Percentiles rank a stretch among this genome's conserved stretches.
phyloP scores from a whole-genome alignment of 1,140 invertebrate species.

The Asbolus verrucosus region DNA sequence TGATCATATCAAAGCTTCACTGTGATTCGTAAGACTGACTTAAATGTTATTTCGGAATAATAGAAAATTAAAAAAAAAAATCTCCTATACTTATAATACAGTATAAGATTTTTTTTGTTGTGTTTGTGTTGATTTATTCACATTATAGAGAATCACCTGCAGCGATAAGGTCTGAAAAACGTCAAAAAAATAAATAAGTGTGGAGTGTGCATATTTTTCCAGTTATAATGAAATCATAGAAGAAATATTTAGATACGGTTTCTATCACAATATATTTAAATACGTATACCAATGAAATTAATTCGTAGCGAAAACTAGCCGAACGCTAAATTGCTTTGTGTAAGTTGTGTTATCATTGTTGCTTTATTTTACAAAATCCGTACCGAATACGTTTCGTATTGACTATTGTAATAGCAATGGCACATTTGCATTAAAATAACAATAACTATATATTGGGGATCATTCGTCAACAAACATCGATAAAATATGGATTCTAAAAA shows the following conservation, averaged over 20 bases:
- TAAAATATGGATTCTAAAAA: slow-evolving; percentile 60
- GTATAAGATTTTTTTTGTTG: slow-evolving; percentile 32
- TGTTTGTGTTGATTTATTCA: neutral
- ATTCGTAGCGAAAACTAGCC: slow-evolving; percentile 35
- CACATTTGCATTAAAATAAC: slow-evolving; percentile 39
- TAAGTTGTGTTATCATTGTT: slow-evolving; percentile 56
- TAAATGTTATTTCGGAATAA: slow-evolving; percentile 64
- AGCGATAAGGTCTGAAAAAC: slow-evolving; percentile 54
- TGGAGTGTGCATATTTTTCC: slow-evolving; percentile 61
- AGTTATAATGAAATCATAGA: slow-evolving; percentile 57
- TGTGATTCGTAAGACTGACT: slow-evolving; percentile 67
- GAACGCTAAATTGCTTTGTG: slow-evolving; percentile 54
- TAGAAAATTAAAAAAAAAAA: slow-evolving; percentile 59
- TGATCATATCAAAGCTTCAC: slow-evolving; percentile 67
- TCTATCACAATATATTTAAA: slow-evolving; percentile 59
- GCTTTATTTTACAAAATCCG: slow-evolving; percentile 50
- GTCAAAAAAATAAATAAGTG: slow-evolving; percentile 56
- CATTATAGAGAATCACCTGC: slow-evolving; percentile 44
- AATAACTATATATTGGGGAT: slow-evolving; percentile 62
- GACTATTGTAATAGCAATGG: slow-evolving; percentile 9
- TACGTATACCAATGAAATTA: slow-evolving; percentile 58
- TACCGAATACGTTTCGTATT: slow-evolving; percentile 24
- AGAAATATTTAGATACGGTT: slow-evolving; percentile 61
- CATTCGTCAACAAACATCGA: slow-evolving; percentile 61
- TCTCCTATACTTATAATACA: slow-evolving; percentile 48